Percentiles rank a stretch among this genome's conserved stretches.
phyloP scores from a whole-genome alignment of 2,113 vertebrate species.

The Electrona antarctica region DNA sequence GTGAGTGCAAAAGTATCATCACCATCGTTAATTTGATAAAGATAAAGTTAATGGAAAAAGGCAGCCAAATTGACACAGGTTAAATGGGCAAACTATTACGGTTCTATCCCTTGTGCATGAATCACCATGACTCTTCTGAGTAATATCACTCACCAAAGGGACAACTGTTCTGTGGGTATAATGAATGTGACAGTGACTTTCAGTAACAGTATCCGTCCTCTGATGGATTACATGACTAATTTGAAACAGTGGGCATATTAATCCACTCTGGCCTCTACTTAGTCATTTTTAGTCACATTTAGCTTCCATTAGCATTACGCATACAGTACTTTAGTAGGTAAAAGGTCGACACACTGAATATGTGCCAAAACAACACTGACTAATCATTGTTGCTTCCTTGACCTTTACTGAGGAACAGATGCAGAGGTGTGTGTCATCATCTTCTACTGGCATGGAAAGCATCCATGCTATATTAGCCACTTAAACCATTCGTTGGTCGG shows the following conservation, averaged over 20 bases:
- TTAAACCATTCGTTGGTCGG: background rate
- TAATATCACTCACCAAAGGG: slow-evolving; percentile 20
- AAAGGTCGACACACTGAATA: slow-evolving; percentile 74
- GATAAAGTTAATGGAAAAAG: background rate
- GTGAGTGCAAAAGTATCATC: background rate
- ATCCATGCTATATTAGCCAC: background rate
- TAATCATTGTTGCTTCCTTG: background rate
- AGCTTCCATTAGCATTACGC: slow-evolving; percentile 60
- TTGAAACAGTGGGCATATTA: slow-evolving; percentile 61
- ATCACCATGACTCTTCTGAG: slow-evolving; percentile 31
- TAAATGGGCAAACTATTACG: slow-evolving; percentile 1
- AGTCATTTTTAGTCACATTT: slow-evolving; percentile 71
- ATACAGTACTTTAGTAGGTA: slow-evolving; percentile 72
- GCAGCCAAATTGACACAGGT: slow-evolving; percentile 10
- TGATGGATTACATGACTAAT: slow-evolving; percentile 81
- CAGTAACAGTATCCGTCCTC: slow-evolving; percentile 70
- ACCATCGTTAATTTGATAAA: background rate
- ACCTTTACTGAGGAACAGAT: slow-evolving; percentile 4
- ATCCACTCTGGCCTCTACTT: slow-evolving; percentile 60
- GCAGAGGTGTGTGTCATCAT: background rate
- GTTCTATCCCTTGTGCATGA: slow-evolving; percentile 17
- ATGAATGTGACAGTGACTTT: background rate
- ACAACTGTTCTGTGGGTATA: background rate
- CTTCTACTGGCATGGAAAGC: background rate
- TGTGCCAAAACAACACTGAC: slow-evolving; percentile 2